phyloP scores from a whole-genome alignment of 2,888 invertebrate genomes.

The Drosophila flavopinicola region DNA sequence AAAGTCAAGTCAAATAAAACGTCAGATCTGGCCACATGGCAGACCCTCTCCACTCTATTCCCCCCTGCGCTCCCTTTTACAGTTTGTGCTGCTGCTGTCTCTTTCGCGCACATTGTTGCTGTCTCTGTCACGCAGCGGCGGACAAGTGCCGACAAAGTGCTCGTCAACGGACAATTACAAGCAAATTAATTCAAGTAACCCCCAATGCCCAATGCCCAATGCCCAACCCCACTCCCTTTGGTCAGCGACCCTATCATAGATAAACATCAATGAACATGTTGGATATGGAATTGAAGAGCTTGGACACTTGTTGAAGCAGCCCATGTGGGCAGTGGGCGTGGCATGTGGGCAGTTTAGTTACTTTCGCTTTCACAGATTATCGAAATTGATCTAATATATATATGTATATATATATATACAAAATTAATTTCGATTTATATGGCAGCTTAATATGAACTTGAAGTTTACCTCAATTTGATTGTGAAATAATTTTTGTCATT shows the following conservation, averaged over 20 bases:
- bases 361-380: slow-evolving; percentile 24
- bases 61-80: neutral
- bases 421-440: no score
- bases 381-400: no score
- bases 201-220: neutral
- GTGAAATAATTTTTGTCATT: no score
- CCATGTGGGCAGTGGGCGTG: neutral
- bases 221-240: neutral
- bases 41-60: neutral
- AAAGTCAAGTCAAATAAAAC: slow-evolving; percentile 43
- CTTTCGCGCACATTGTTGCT: neutral
- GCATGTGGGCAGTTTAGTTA: slow-evolving; percentile 15
- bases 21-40: slow-evolving; percentile 18
- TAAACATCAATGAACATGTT: slow-evolving; percentile 43
- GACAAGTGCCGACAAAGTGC: slow-evolving; percentile 72
- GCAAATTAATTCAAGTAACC: slow-evolving; percentile 70
- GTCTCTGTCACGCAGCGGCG: slow-evolving; percentile 34
- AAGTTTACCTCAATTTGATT: no score
- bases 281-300: slow-evolving; percentile 38
- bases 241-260: slow-evolving; percentile 29
- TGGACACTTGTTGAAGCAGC: slow-evolving; percentile 45
- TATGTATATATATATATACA: no score
- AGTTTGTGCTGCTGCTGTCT: neutral
- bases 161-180: slow-evolving; percentile 78
- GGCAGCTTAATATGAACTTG: no score